Base-by-base conservation (phyloP, 2,888 invertebrate genomes). In the Chrysomela aeneicollis region DNA sequence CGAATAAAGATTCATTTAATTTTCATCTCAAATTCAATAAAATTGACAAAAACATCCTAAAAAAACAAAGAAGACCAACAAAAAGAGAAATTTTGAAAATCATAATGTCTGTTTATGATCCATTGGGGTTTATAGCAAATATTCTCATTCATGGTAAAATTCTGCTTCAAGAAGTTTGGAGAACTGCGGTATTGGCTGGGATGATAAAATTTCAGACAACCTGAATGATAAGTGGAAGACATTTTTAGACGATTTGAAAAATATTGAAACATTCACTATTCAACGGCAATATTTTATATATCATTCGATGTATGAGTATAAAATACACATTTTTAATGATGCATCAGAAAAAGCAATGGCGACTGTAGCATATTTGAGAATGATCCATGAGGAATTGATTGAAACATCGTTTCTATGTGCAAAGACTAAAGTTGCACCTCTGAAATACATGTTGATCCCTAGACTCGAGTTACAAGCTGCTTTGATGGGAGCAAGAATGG, bases 81-180 rank as follows among this genome's bases (percentile, higher is more conserved):
- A 32, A 52, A 30, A 26, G 26, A 15, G 30, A 52, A 15, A 30
- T 52, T 30, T 18, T 30, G 26, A 52, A 15, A 30, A 12, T 52
- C 17, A 32, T 30, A 1, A 52, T 52, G 52, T 52, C 26, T 26
- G 30, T 52, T n/a, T 52, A 17, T 30, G 52, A 52, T 32, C 52
- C 30, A 4, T 15, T 52, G 12, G 51, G 51, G 0, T 52, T 30
- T 12, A 15, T 52, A 0, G 59, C 63, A 0, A 72, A 74, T 2
- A 70, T 74, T 5, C 61, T 70, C 0, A 59, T 76, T 0, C 49
- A 67, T 10, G 61, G 69, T 2, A 72, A 73, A 66, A 69, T 75
- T 1, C n/a, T 78, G 2, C 64, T 77, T 15, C 76, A 77, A 51
- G 67, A 75, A 4, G 72, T 77, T n/a, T 76, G 73, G 74, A 63